A percentile compares a stretch with the other conserved stretches of the same genome.
Conservation (phyloP, 2,888 invertebrate species). For the Chrysolina oricalcia region DNA sequence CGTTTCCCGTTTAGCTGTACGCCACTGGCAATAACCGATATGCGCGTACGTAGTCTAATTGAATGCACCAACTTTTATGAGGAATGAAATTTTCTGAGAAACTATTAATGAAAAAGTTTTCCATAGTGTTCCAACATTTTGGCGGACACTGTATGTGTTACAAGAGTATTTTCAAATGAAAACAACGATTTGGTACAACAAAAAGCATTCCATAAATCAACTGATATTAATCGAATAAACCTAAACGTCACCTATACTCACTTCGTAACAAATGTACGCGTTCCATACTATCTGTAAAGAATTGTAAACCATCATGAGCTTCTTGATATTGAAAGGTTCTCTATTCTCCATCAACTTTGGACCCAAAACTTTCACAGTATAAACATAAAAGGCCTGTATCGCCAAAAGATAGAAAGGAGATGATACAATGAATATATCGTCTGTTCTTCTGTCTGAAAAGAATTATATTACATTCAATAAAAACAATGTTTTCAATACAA, state of each 20-base stretch:
- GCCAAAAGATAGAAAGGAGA: conserved; percentile 70
- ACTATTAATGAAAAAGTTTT: too few relatives aligned
- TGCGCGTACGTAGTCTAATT: too few relatives aligned
- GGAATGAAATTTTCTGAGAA: too few relatives aligned
- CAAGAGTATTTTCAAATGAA: too few relatives aligned
- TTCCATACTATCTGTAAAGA: conserved; percentile 75
- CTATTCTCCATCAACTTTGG: conserved; percentile 79
- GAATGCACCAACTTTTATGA: too few relatives aligned
- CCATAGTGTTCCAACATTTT: too few relatives aligned
- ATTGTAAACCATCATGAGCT: conserved; percentile 76
- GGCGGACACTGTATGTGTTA: too few relatives aligned
- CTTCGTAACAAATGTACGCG: conserved; percentile 54
- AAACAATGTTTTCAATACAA: too few relatives aligned
- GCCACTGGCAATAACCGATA: too few relatives aligned
- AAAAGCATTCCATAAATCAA: not conserved
- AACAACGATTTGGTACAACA: too few relatives aligned
- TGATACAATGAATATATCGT: conserved; percentile 66
- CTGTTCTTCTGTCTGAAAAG: conserved; percentile 76
- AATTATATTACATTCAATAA: too few relatives aligned
- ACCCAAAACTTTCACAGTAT: conserved; percentile 75
- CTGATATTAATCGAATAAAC: not conserved
- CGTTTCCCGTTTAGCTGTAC: too few relatives aligned
- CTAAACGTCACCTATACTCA: conserved; percentile 48
- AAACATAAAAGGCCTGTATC: conserved; percentile 73
- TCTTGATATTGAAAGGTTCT: conserved; percentile 76